A percentile compares a stretch with the other conserved stretches of the same genome.
Evolutionary conservation across 2,888 invertebrate genomes (phyloP).

Genomic region (Flexamia atlantica): DNA sequence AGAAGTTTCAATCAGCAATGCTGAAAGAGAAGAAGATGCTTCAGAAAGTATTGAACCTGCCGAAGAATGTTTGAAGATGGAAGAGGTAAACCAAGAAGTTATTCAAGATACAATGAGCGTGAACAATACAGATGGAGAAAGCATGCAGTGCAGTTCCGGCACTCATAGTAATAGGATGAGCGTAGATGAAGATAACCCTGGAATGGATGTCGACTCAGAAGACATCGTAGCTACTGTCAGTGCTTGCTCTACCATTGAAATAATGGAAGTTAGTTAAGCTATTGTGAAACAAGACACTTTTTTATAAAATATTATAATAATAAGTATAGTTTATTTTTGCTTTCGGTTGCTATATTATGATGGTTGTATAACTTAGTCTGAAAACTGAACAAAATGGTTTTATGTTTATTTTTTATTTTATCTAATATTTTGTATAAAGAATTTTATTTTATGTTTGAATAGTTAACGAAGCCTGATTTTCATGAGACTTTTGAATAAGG

Average conservation of each 20-base stretch:
- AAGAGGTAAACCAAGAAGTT: neutral
- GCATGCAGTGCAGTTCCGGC: neutral
- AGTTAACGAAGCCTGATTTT: neutral
- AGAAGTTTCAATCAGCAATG: neutral
- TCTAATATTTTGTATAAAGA: neutral
- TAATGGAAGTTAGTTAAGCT: constrained; percentile 14
- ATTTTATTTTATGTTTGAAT: neutral
- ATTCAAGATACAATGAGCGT: neutral
- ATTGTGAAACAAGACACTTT: neutral
- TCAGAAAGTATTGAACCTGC: too few relatives aligned
- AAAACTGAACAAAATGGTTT: neutral
- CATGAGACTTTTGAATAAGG: neutral
- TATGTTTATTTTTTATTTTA: constrained; percentile 7
- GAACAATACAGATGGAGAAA: constrained; percentile 20
- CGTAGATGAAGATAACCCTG: constrained; percentile 15
- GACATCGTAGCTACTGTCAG: neutral
- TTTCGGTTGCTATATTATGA: neutral
- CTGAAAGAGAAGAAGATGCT: neutral
- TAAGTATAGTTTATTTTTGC: neutral
- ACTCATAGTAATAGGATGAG: constrained; percentile 38
- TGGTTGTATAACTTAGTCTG: neutral
- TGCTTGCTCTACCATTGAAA: neutral
- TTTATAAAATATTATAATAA: neutral
- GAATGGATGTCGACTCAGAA: neutral
- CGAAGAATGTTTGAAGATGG: neutral